These are phyloP conservation scores for Sipha maydis DNA, from an alignment of 2,888 invertebrate species.

Conservation along the genomic window DNA sequence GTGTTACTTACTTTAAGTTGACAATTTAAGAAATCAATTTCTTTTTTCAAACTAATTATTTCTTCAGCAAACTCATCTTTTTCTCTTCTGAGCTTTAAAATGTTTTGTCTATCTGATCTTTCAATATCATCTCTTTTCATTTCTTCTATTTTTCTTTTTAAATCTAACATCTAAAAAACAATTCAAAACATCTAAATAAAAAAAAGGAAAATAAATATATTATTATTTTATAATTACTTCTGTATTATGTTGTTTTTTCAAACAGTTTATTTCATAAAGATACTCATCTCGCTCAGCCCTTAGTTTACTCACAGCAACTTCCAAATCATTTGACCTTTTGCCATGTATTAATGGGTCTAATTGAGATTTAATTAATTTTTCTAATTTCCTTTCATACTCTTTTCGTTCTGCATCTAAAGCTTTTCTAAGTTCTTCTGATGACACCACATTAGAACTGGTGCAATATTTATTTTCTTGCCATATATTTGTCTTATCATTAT, in stretches of 20 bases:
- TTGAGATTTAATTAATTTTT: slow-evolving; percentile 45
- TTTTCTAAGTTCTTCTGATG: slow-evolving; percentile 27
- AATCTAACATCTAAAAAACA: slow-evolving; percentile 41
- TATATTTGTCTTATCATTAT: neutral
- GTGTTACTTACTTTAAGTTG: slow-evolving; percentile 27
- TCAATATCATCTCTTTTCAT: slow-evolving; percentile 20
- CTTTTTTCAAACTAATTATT: slow-evolving; percentile 53
- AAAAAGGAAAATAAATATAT: neutral
- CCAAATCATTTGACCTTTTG: slow-evolving; percentile 41
- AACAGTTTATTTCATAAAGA: slow-evolving; percentile 55
- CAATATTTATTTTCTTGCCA: slow-evolving; percentile 21
- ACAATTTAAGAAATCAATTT: slow-evolving; percentile 55
- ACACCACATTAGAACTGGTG: neutral
- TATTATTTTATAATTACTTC: slow-evolving; percentile 26
- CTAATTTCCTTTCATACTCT: slow-evolving; percentile 51
- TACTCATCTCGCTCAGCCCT: slow-evolving; percentile 57
- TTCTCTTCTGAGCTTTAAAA: slow-evolving; percentile 54
- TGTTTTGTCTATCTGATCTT: slow-evolving; percentile 35
- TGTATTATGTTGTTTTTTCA: slow-evolving; percentile 49
- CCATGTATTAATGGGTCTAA: slow-evolving; percentile 11
- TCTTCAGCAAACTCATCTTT: slow-evolving; percentile 45
- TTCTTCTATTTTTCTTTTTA: slow-evolving; percentile 50
- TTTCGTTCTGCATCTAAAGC: slow-evolving; percentile 42
- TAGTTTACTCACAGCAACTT: slow-evolving; percentile 55
- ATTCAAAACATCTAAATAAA: neutral